Evolutionary conservation across 2,113 vertebrate species (phyloP).

Genomic region (Corynorhinus townsendii): DNA sequence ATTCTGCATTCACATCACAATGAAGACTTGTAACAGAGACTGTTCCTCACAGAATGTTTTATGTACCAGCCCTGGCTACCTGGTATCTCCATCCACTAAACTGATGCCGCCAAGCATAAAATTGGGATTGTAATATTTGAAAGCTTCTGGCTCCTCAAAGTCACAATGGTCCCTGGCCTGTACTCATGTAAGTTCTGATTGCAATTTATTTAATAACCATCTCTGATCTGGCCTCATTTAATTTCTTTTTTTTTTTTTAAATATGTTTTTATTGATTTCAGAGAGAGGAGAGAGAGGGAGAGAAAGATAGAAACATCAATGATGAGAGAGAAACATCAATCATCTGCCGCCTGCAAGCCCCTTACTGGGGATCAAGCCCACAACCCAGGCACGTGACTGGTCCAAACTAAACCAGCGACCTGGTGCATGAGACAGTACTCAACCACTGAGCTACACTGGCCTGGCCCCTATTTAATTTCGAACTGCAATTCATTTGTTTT

Average conservation of each 20-base stretch:
- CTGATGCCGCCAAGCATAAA: neutral
- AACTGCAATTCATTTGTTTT: neutral
- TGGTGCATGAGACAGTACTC: too few relatives aligned
- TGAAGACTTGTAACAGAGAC: too few relatives aligned
- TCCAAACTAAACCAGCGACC: too few relatives aligned
- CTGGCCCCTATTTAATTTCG: neutral
- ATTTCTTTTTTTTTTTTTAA: too few relatives aligned
- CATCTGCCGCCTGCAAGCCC: too few relatives aligned
- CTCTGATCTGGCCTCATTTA: neutral
- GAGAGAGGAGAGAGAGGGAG: too few relatives aligned
- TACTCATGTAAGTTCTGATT: neutral
- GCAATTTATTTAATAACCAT: neutral
- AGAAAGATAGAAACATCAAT: too few relatives aligned
- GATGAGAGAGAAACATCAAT: too few relatives aligned
- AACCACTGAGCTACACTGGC: too few relatives aligned
- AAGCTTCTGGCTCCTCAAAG: neutral
- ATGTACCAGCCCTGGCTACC: neutral
- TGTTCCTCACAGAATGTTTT: neutral
- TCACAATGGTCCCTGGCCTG: neutral
- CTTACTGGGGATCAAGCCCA: too few relatives aligned
- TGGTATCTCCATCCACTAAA: neutral
- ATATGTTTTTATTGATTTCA: too few relatives aligned
- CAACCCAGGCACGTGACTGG: too few relatives aligned
- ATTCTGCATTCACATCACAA: neutral
- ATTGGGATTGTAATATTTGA: neutral